These are phyloP conservation scores for Calidris pygmaea DNA, from an alignment of 2,113 vertebrate genomes.

Conservation along the genomic window DNA sequence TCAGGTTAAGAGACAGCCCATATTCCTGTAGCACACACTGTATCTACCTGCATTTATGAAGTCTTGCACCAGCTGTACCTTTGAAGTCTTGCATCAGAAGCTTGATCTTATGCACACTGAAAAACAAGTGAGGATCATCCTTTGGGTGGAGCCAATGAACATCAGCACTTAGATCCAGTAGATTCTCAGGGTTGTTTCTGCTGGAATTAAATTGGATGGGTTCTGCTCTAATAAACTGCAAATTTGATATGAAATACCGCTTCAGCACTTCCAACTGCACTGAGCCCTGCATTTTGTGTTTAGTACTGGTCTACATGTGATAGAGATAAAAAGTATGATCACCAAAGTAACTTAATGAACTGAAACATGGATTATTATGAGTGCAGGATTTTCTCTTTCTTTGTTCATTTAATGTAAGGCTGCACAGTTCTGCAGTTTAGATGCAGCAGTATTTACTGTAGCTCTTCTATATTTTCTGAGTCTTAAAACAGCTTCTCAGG, in stretches of 20 bases:
- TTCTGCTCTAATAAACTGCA: not conserved
- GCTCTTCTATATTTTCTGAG: not conserved
- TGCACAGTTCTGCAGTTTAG: not conserved
- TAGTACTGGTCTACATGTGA: not conserved
- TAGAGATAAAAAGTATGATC: not conserved
- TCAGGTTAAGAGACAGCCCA: not conserved
- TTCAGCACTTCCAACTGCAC: not conserved
- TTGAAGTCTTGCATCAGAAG: not conserved
- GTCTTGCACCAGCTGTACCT: accelerated
- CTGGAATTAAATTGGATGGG: not conserved
- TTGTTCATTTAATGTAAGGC: not conserved
- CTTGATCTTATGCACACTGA: not conserved
- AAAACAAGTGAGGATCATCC: not conserved
- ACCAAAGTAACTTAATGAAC: not conserved
- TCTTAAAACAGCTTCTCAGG: not conserved
- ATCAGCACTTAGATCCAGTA: accelerated
- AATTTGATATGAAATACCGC: not conserved
- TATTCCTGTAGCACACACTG: not conserved
- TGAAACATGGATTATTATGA: not conserved
- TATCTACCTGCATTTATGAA: accelerated
- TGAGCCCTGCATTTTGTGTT: not conserved
- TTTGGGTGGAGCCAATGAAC: accelerated
- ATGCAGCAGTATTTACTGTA: not conserved
- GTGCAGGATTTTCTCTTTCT: not conserved
- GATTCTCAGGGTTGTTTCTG: not conserved